Conservation (phyloP, 2,888 invertebrate species). For the Yponomeuta plumbellus region DNA sequence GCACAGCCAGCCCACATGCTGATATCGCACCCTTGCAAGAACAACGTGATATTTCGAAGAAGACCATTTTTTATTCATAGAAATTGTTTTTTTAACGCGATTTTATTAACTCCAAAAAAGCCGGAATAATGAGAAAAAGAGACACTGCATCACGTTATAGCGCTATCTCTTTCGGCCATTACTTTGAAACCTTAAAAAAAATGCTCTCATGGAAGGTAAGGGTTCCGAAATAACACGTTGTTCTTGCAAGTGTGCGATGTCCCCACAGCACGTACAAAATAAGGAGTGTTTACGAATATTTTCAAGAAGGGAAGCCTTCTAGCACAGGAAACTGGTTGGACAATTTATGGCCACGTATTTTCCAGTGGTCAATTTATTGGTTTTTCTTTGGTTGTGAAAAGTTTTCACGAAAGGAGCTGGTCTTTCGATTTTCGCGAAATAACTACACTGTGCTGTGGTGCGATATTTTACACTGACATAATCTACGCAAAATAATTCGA, state of each 20-base stretch:
- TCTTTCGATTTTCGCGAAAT: not conserved
- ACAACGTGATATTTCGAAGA: too few species aligned
- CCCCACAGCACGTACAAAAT: not conserved
- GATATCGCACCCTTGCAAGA: too few species aligned
- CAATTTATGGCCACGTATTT: not conserved
- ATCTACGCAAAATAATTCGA: not conserved
- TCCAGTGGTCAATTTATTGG: conserved; percentile 1
- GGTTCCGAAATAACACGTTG: too few species aligned
- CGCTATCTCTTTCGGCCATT: too few species aligned
- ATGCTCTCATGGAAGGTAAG: too few species aligned
- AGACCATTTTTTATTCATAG: too few species aligned
- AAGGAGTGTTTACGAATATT: not conserved
- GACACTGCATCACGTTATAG: too few species aligned
- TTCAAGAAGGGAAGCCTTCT: not conserved
- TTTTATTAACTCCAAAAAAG: too few species aligned
- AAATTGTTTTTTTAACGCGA: too few species aligned
- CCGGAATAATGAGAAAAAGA: too few species aligned
- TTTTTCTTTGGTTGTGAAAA: not conserved
- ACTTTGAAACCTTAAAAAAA: too few species aligned
- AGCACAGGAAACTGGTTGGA: not conserved
- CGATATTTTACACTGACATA: not conserved
- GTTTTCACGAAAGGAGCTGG: not conserved
- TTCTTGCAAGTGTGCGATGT: too few species aligned
- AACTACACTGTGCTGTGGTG: not conserved
- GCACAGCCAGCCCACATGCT: not conserved